phyloP scores from a whole-genome alignment of 2,113 vertebrate species.

The Casuarius casuarius region DNA sequence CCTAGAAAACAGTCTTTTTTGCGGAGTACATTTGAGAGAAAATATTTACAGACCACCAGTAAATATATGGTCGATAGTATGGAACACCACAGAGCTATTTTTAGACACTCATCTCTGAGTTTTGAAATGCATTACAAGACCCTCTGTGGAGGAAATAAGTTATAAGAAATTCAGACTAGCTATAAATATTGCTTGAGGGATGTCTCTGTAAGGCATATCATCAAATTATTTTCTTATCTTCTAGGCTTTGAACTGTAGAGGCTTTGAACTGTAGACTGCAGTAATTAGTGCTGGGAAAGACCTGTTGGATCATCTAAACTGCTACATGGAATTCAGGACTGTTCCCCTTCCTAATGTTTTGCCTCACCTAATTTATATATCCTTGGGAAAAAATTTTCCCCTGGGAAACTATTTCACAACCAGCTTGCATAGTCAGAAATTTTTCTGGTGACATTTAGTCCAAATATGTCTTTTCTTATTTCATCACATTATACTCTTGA shows the following conservation, averaged over 20 bases:
- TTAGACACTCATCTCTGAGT: neutral
- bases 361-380: neutral
- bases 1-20: neutral
- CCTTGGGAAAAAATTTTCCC: neutral
- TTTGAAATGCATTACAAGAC: neutral
- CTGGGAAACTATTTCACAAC: conserved; percentile 14
- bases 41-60: neutral
- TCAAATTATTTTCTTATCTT: neutral
- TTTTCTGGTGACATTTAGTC: neutral
- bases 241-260: conserved; percentile 23
- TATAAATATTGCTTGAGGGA: neutral
- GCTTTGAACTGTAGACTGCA: conserved; percentile 18
- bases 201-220: neutral
- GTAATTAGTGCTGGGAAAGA: conserved; percentile 15
- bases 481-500: neutral
- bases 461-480: neutral
- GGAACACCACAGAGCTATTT: neutral
- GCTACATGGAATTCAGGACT: neutral
- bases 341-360: neutral
- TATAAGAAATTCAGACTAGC: neutral
- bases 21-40: neutral
- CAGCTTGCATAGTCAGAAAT: neutral
- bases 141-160: neutral
- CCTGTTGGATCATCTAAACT: neutral
- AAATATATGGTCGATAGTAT: neutral